Evolutionary conservation across 2,888 invertebrate species (phyloP).

Genomic region (Agonopterix arenella): DNA sequence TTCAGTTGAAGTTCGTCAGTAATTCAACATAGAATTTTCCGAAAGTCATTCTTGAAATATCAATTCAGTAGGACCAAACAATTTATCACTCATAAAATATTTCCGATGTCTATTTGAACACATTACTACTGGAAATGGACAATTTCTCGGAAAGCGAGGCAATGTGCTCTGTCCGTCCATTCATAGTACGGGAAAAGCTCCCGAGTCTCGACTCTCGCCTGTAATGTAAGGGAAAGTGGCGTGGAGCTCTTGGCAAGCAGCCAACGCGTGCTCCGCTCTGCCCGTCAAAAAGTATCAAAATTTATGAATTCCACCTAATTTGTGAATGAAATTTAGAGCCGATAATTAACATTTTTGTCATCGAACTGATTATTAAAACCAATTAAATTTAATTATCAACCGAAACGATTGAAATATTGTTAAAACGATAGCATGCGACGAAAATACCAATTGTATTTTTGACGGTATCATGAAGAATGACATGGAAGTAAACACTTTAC

Average conservation of each 20-base stretch:
- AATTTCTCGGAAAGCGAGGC: constrained; percentile 63
- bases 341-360: constrained; percentile 66
- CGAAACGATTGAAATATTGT: background rate
- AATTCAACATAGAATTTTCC: background rate
- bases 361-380: constrained; percentile 49
- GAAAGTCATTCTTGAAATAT: constrained; percentile 19
- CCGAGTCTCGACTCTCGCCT: constrained; percentile 26
- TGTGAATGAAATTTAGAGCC: constrained; percentile 54
- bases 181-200: constrained; percentile 42
- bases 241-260: constrained; percentile 41
- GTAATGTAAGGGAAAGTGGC: constrained; percentile 51
- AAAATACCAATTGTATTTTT: constrained; percentile 1
- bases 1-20: background rate
- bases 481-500: constrained; percentile 3
- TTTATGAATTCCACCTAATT: constrained; percentile 63
- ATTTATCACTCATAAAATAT: constrained; percentile 64
- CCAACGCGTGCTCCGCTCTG: constrained; percentile 32
- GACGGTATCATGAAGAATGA: constrained; percentile 1
- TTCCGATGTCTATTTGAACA: constrained; percentile 53
- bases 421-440: constrained; percentile 12
- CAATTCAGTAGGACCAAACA: constrained; percentile 27
- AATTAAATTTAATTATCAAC: constrained; percentile 34
- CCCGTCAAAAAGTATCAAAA: constrained; percentile 50
- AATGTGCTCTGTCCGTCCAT: constrained; percentile 51
- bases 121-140: constrained; percentile 50